Evolutionary conservation across 2,888 invertebrate genomes (phyloP).

Genomic region (Artemia sinica): DNA sequence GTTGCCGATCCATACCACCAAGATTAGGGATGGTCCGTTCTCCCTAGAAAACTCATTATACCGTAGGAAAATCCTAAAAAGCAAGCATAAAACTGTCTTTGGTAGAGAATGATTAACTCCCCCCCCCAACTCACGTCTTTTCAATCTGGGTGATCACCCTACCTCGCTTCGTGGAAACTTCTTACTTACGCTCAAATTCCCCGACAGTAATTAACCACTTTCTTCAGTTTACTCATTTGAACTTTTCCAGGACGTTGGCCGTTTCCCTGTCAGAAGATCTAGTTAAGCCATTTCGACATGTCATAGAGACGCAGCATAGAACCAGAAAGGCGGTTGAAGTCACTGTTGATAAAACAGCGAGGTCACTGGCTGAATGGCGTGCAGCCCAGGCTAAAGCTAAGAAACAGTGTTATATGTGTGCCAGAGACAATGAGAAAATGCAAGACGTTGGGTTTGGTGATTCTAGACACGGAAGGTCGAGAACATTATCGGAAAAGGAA

Average conservation of each 20-base stretch:
- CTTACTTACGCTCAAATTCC: too few species aligned
- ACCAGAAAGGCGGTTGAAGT: constrained; percentile 41
- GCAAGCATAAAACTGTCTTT: too few species aligned
- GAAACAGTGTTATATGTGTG: constrained; percentile 66
- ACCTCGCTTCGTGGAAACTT: too few species aligned
- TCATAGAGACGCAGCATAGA: constrained; percentile 39
- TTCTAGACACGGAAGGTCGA: constrained; percentile 23
- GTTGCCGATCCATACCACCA: too few species aligned
- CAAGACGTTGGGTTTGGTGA: constrained; percentile 42
- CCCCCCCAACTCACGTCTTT: too few species aligned
- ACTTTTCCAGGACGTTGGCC: constrained; percentile 49
- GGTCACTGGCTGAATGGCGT: constrained; percentile 64
- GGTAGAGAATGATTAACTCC: too few species aligned
- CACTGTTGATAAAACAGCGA: constrained; percentile 63
- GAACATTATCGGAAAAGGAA: constrained; percentile 32
- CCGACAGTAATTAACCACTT: too few species aligned
- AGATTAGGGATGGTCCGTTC: too few species aligned
- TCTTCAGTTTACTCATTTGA: not conserved
- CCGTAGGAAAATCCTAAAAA: too few species aligned
- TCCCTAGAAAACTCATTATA: too few species aligned
- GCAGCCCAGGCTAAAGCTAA: constrained; percentile 71
- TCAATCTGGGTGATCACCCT: too few species aligned
- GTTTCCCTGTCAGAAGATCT: constrained; percentile 65
- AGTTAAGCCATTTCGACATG: constrained; percentile 60
- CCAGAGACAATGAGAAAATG: constrained; percentile 75